Conservation (phyloP, 2,113 vertebrate genomes). For the Macrotus californicus region DNA sequence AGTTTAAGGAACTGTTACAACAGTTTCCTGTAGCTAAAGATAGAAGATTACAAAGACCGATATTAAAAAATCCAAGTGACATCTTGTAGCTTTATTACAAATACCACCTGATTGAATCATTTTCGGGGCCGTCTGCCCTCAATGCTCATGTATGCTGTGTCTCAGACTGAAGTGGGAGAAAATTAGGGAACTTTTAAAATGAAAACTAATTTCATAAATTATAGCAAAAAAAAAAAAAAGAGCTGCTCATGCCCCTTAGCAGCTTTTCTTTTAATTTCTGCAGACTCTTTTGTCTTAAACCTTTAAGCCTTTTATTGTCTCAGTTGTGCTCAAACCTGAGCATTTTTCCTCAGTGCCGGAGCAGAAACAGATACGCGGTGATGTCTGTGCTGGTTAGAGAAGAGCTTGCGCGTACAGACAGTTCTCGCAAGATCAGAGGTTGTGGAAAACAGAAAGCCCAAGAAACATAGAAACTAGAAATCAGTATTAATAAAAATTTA, state of each 20-base stretch:
- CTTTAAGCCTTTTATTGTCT: slow-evolving; percentile 50
- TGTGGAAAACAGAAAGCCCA: slow-evolving; percentile 15
- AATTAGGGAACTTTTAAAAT: slow-evolving; percentile 64
- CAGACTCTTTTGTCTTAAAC: slow-evolving; percentile 61
- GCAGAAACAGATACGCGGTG: slow-evolving; percentile 38
- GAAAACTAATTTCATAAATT: slow-evolving; percentile 70
- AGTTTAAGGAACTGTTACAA: neutral
- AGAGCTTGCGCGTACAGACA: neutral
- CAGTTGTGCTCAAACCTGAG: slow-evolving; percentile 43
- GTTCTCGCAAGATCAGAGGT: slow-evolving; percentile 10
- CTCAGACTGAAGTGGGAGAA: slow-evolving; percentile 53
- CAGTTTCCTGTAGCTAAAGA: slow-evolving; percentile 12
- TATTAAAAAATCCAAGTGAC: slow-evolving; percentile 24
- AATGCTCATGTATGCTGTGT: slow-evolving; percentile 9
- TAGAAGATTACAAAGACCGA: neutral
- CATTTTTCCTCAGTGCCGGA: slow-evolving; percentile 31
- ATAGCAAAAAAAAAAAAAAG: slow-evolving; percentile 56
- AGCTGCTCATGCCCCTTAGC: slow-evolving; percentile 55
- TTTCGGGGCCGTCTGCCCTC: neutral
- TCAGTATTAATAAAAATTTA: slow-evolving; percentile 26
- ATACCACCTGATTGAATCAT: slow-evolving; percentile 48
- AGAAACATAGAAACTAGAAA: neutral
- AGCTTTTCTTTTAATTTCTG: slow-evolving; percentile 60
- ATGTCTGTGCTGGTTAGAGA: slow-evolving; percentile 50
- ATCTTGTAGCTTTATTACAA: slow-evolving; percentile 49